phyloP scores from a whole-genome alignment of 1,140 invertebrate genomes.

The Drosophila mauritiana region DNA sequence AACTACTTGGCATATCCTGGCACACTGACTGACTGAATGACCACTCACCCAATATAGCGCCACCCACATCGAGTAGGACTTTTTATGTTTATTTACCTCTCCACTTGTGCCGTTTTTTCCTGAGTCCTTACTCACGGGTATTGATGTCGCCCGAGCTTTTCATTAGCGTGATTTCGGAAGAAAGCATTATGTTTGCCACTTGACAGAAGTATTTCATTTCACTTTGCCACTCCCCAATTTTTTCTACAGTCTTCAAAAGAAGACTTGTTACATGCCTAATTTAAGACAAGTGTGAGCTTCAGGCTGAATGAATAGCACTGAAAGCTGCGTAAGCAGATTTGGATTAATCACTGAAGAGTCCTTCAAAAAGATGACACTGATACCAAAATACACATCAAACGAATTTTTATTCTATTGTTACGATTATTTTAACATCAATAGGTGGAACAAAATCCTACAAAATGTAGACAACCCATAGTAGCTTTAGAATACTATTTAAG shows the following conservation, averaged over 20 bases:
- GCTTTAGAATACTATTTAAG: not conserved
- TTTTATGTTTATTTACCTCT: slow-evolving; percentile 80
- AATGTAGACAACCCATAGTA: slow-evolving; percentile 14
- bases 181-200: slow-evolving; percentile 65
- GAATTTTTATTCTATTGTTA: slow-evolving; percentile 16
- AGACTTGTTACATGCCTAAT: slow-evolving; percentile 56
- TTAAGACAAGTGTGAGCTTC: slow-evolving; percentile 33
- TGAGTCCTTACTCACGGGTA: slow-evolving; percentile 41
- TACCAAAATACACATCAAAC: slow-evolving; percentile 1
- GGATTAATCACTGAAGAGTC: slow-evolving; percentile 25
- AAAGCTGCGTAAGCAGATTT: slow-evolving; percentile 34
- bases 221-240: not conserved
- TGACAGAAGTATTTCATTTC: slow-evolving; percentile 29
- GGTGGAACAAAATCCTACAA: slow-evolving; percentile 12
- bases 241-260: slow-evolving; percentile 26
- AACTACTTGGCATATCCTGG: slow-evolving; percentile 78
- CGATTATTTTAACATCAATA: slow-evolving; percentile 10
- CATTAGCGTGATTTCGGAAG: slow-evolving; percentile 74
- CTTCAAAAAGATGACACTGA: slow-evolving; percentile 22
- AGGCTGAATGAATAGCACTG: slow-evolving; percentile 18
- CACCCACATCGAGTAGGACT: slow-evolving; percentile 61
- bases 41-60: slow-evolving; percentile 8
- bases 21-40: slow-evolving; percentile 54
- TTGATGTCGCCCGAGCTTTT: slow-evolving; percentile 71
- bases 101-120: slow-evolving; percentile 66